Evolutionary conservation across 2,888 invertebrate species (phyloP), one percentile per base, ranked within the genome.

Genomic region (Eurytoma californica): DNA sequence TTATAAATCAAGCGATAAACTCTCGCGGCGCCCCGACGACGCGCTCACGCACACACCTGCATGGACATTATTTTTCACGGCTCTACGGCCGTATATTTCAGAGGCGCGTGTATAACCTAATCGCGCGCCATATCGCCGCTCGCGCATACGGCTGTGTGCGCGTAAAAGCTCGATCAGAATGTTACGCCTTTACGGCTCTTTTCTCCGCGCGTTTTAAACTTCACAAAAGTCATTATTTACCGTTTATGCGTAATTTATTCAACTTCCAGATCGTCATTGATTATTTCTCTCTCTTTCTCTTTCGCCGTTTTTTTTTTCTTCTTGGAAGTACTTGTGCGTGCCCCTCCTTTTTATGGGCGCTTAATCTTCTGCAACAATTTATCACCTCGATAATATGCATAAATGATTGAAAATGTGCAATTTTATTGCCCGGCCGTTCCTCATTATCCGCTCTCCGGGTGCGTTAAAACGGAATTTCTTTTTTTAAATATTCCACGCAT

Each of bases 1-100:
- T 57, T 63, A 49, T 76, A 76, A 76, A 76, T 76, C 70, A 76
- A 63, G 47, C 63, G 76, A 70, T 65, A 69, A 76, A 69, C 75
- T 66, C 20, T 14, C 51, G 16, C 16, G 0, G 24, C 24, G 24
- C 24, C 24, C 24, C 24, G 24, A 24, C 24, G 24, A 24, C 24
- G 24, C 24, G 24, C 2, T 7, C 9, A 28, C 12, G 24, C 14
- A 18, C 9, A 55, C 53, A 53, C 58, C 51, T 67, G 2, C 2
- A 51, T 7, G 24, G 24, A 5, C 18, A 30, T 20, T 63, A 16
- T 47, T 39, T 55, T 72, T 73, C 47, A 73, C 30, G 28, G 3
- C 39, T 63, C 53, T 13, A 12, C 24, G 20, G 57, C 24, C 24
- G n/a, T n/a, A 24, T 73, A 66, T 66, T 73, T 65, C 65, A 65